A percentile compares a stretch with the other conserved stretches of the same genome.
Evolutionary conservation across 2,797 vertebrate genomes (phyloP).

Genomic region (Gadopsis marmoratus): DNA sequence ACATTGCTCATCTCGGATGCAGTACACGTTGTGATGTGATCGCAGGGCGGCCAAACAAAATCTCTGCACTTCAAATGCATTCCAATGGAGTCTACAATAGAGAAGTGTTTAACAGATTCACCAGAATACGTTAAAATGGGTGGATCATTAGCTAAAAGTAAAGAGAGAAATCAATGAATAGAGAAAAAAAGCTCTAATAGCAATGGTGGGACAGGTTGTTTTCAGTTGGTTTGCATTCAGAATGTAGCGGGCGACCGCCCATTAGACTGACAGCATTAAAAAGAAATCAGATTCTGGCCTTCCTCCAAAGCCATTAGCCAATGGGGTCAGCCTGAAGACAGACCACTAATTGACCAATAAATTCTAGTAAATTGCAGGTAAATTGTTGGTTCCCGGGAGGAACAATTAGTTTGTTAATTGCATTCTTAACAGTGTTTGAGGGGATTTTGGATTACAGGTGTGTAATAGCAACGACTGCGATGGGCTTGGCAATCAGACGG

Average conservation of each 20-base stretch:
- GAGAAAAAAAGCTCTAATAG: conserved; percentile 73
- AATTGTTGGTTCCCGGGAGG: conserved; percentile 70
- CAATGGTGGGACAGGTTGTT: conserved; percentile 47
- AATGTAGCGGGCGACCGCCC: conserved; percentile 79
- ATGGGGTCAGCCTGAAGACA: conserved; percentile 75
- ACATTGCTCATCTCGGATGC: conserved; percentile 70
- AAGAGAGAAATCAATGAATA: conserved; percentile 77
- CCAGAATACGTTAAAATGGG: conserved; percentile 55
- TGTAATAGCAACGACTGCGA: conserved; percentile 39
- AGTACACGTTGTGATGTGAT: conserved; percentile 59
- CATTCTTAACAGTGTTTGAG: conserved; percentile 59
- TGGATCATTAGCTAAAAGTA: conserved; percentile 63
- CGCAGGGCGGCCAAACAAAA: conserved; percentile 61
- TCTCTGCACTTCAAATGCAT: conserved; percentile 57
- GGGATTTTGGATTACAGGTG: conserved; percentile 59
- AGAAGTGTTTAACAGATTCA: conserved; percentile 60
- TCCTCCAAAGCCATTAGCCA: conserved; percentile 80
- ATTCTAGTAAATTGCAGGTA: conserved; percentile 79
- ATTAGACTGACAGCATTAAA: conserved; percentile 81
- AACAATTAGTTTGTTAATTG: conserved; percentile 72
- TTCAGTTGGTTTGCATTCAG: conserved; percentile 76
- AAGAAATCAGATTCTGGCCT: conserved; percentile 81
- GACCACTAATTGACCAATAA: conserved; percentile 82
- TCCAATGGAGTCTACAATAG: conserved; percentile 37
- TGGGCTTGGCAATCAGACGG: conserved; percentile 33